Base-by-base conservation (phyloP, 2,113 vertebrate species). In the Clarias batrachus region DNA sequence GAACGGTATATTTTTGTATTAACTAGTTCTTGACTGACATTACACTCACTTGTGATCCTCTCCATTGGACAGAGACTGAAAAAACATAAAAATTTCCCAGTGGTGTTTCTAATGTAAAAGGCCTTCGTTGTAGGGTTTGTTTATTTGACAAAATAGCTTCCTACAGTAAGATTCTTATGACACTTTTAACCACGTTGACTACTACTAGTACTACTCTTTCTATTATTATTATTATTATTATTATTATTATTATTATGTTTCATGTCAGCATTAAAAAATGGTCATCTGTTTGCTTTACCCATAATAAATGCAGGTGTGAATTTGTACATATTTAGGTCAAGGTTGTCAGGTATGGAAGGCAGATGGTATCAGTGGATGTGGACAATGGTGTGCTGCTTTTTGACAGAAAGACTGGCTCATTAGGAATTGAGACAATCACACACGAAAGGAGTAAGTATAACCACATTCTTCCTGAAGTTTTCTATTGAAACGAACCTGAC, bases 361-460 rank as follows among this genome's bases (percentile, higher is more conserved):
- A 93, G 41, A 91, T 90, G 0, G 92, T 97, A 79, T 94, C 33
- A 0, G 95, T 97, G 83, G 95, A 97, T 0, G 94, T 97, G 89
- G 93, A 96, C 82, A 84, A 81, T 0, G 96, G 96, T 33, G 89
- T 94, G 0, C 91, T 97, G 88, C 88, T 94, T 1, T 87, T 97
- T 92, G 93, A 94, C 91, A 95, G 92, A 90, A 93, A 88, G 79
- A 86, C 94, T 33, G 90, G 91, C 0, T 86, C 93, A 4, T 92
- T 94, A 33, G 89, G 90, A 0, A 91, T 95, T 56, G 96, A 97
- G 91, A 93, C 91, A 78, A 93, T 97, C 90, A 93, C 93, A 0
- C 94, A 97, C 14, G 95, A 96, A 52, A 93, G 94, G 90, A 96
- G 96, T 97, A 91, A 95, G 94, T 48, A 48, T 8, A 8, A 48